Evolutionary conservation across 1,140 invertebrate species (phyloP), one percentile per base, ranked within the genome.

Genomic region (Cydia fagiglandana): DNA sequence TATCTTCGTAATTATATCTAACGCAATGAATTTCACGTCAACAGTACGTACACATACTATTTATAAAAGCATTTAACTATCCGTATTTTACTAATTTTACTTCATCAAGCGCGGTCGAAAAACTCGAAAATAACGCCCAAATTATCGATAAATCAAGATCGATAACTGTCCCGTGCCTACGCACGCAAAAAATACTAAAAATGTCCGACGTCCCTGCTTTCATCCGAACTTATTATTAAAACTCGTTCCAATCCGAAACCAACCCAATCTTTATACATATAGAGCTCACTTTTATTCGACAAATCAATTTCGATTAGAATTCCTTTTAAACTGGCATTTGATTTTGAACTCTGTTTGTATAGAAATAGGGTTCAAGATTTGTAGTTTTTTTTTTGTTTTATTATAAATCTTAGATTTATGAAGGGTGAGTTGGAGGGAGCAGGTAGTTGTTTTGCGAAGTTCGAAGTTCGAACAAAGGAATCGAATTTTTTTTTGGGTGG

Each of bases 161-260:
- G 56, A 61, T 61, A 34, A 70, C 66, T 70, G 66, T 70, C 30
- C 17, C 66, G 24, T 70, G 4, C 20, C 66, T 70, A 70, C 34
- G n/a, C 56, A 61, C 15, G 66, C 66, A 70, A 70, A 70, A 70
- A 70, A 70, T 13, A 70, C 66, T 70, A 70, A 70, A 70, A 70
- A 70, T 70, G 66, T 70, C 66, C 30, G 66, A 38, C 66, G 66
- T 70, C 66, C 66, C 66, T 70, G 34, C 64, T 12, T 68, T 68
- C 66, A 17, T 70, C 30, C 20, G 66, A 38, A 70, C 56, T 70
- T 68, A 68, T 70, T 70, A 70, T 70, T 68, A 68, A 28, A 30
- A 68, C 66, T 12, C 66, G 1, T 38, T 10, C 1, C 34, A 70
- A 70, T 17, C 34, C 38, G 12, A 41, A 70, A 70, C 3, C 66